A percentile compares a stretch with the other conserved stretches of the same genome.
Evolutionary conservation across 2,797 vertebrate genomes (phyloP).

Genomic region (Vespertilio murinus): DNA sequence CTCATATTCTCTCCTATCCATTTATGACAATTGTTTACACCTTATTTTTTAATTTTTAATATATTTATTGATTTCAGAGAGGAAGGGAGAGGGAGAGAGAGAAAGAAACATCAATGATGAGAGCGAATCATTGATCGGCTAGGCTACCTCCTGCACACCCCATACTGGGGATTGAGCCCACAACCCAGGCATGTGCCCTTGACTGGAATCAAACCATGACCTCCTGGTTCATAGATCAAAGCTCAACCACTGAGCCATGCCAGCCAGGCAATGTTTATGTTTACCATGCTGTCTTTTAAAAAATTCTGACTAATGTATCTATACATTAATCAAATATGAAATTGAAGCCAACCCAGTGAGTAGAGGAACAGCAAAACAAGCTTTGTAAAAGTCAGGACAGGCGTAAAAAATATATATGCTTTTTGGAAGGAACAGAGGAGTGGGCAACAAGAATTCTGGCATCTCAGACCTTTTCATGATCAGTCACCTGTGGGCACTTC

Average conservation of each 20-base stretch:
- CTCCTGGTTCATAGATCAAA: no score
- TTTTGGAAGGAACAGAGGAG: not conserved
- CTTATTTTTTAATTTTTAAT: no score
- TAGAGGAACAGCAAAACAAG: slow-evolving; percentile 6
- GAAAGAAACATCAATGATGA: no score
- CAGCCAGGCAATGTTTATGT: not conserved
- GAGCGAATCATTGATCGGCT: no score
- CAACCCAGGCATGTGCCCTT: no score
- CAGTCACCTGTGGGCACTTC: not conserved
- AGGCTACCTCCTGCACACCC: no score
- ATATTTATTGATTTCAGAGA: no score
- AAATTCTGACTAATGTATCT: slow-evolving; percentile 9
- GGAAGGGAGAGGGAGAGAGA: no score
- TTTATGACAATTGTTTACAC: not conserved
- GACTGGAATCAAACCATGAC: no score
- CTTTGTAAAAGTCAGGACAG: not conserved
- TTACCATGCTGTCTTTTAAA: not conserved
- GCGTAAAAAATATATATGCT: not conserved
- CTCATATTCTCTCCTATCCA: slow-evolving; percentile 10
- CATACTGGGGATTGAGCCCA: no score
- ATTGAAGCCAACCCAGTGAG: not conserved
- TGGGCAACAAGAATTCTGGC: not conserved
- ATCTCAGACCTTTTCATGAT: not conserved
- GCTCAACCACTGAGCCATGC: no score
- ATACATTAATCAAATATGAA: slow-evolving; percentile 44